Conservation (phyloP, 2,113 vertebrate genomes). For the Menidia beryllina region DNA sequence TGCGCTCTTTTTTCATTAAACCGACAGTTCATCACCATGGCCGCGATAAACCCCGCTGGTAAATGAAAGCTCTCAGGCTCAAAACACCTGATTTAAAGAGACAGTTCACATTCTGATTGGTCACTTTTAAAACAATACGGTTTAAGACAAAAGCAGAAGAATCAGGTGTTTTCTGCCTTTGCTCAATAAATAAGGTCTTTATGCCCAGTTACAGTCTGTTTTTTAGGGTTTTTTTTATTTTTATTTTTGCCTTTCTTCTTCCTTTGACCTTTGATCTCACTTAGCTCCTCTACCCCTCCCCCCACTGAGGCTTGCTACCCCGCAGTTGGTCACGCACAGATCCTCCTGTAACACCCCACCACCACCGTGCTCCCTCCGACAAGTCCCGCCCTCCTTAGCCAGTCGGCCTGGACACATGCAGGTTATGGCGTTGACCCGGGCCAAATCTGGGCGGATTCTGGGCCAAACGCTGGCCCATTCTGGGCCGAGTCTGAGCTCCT, state of each 20-base stretch:
- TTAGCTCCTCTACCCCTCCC: conserved; percentile 54
- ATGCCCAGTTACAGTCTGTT: conserved; percentile 32
- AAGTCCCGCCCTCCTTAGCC: conserved; percentile 61
- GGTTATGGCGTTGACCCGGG: conserved; percentile 70
- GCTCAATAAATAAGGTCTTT: conserved; percentile 15
- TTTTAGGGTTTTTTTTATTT: too few relatives aligned
- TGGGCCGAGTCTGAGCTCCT: conserved; percentile 36
- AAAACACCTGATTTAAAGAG: conserved; percentile 70
- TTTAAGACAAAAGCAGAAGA: neutral
- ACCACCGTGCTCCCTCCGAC: conserved; percentile 26
- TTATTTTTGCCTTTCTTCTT: too few relatives aligned
- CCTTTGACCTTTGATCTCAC: conserved; percentile 53
- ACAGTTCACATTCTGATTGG: conserved; percentile 3
- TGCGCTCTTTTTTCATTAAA: conserved; percentile 39
- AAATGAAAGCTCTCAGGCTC: conserved; percentile 30
- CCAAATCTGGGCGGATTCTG: conserved; percentile 72
- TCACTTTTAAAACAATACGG: accelerated
- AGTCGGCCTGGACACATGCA: conserved; percentile 68
- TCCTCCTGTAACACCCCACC: conserved; percentile 57
- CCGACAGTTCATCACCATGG: conserved; percentile 44
- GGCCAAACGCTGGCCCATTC: conserved; percentile 38
- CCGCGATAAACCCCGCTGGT: conserved; percentile 32
- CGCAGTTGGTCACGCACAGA: conserved; percentile 65
- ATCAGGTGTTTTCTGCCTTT: conserved; percentile 72
- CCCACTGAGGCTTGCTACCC: conserved; percentile 54